Evolutionary conservation across 2,888 invertebrate genomes (phyloP).

Genomic region (Archips xylosteana): DNA sequence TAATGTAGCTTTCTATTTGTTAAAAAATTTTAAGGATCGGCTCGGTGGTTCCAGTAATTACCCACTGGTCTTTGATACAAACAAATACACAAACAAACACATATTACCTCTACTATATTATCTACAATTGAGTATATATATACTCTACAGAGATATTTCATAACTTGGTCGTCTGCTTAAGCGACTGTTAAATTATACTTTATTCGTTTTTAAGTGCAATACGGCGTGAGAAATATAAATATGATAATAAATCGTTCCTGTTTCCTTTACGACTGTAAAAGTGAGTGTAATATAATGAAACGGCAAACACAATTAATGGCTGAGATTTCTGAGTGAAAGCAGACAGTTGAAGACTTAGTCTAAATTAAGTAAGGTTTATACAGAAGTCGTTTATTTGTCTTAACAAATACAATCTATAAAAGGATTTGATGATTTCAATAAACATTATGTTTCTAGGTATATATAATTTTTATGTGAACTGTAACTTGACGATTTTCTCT

Average conservation of each 20-base stretch:
- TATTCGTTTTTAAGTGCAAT: not conserved
- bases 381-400: constrained; percentile 2
- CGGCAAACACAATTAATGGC: constrained; percentile 8
- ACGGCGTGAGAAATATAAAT: not conserved
- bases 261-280: constrained; percentile 1
- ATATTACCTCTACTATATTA: too few species aligned
- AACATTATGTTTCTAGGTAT: not conserved
- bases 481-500: too few species aligned
- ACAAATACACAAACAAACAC: too few species aligned
- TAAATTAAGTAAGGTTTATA: constrained; percentile 4
- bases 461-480: too few species aligned
- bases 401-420: constrained; percentile 2
- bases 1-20: too few species aligned
- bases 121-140: too few species aligned
- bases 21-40: too few species aligned
- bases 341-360: constrained; percentile 7
- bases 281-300: constrained; percentile 4
- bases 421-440: not conserved
- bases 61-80: too few species aligned
- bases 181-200: constrained; percentile 22
- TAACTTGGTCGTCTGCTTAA: constrained; percentile 22
- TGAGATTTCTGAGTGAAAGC: constrained; percentile 10
- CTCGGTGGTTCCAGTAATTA: too few species aligned
- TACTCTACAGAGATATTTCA: constrained; percentile 13
- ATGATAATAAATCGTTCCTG: not conserved